Percentiles rank a stretch among this genome's conserved stretches.
These are phyloP conservation scores for Apostichopus leukothele DNA, from an alignment of 53 echinoderm and acorn worm species.

Conservation along the genomic window DNA sequence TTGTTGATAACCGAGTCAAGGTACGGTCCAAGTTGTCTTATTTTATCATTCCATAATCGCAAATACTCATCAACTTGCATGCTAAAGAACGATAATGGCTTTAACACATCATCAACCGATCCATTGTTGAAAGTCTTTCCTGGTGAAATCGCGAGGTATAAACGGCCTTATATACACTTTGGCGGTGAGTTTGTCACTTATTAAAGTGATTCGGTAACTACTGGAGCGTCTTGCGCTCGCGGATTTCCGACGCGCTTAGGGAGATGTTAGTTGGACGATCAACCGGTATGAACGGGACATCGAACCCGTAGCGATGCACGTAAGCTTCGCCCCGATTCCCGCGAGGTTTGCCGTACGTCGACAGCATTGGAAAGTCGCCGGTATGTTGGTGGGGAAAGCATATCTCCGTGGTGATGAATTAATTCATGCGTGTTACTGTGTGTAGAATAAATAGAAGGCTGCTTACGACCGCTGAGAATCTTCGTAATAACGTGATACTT, in stretches of 20 bases:
- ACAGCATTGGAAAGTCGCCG: slow-evolving; percentile 18
- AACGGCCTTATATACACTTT: not conserved
- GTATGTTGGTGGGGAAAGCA: slow-evolving; percentile 10
- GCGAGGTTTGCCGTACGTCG: slow-evolving; percentile 22
- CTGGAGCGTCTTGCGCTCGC: slow-evolving; percentile 3
- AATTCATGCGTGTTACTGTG: slow-evolving; percentile 26
- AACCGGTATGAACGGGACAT: not conserved
- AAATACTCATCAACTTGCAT: not conserved
- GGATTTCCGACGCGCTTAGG: slow-evolving; percentile 24
- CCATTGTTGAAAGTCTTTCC: not conserved
- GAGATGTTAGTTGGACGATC: not conserved
- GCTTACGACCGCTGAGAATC: not conserved
- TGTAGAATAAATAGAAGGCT: slow-evolving; percentile 5
- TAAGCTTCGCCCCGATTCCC: not conserved
- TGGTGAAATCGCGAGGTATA: not conserved
- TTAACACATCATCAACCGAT: not conserved
- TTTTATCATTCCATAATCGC: not conserved
- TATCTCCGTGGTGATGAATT: slow-evolving; percentile 24
- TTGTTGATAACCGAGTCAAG: too few relatives aligned
- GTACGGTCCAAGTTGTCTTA: too few relatives aligned
- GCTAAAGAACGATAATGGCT: not conserved
- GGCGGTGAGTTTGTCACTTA: not conserved
- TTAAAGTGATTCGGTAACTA: slow-evolving; percentile 6
- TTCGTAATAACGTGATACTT: too few relatives aligned
- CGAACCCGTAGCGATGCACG: not conserved